Evolutionary conservation across 2,113 vertebrate species (phyloP).

Genomic region (Mus spicilegus): DNA sequence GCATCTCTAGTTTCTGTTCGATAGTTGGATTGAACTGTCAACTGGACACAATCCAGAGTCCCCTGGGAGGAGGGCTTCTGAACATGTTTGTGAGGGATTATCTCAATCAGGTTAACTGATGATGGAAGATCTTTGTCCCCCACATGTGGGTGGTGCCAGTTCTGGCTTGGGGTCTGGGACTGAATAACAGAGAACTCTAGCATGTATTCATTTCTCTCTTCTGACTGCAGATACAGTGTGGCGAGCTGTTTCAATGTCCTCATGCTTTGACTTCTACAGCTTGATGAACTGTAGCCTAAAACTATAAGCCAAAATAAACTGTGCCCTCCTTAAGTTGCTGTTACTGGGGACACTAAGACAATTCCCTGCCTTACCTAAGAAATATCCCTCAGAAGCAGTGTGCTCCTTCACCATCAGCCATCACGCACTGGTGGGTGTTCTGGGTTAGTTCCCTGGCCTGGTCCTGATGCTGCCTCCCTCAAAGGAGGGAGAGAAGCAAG

Average conservation of each 20-base stretch:
- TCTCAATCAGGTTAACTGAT: background rate
- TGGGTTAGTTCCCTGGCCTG: background rate
- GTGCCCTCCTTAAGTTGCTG: no score
- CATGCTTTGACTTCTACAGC: background rate
- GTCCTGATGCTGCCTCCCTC: background rate
- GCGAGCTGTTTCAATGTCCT: background rate
- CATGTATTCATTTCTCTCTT: background rate
- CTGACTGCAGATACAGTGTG: background rate
- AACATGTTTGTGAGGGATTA: background rate
- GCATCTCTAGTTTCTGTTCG: background rate
- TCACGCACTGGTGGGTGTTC: background rate
- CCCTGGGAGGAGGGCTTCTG: background rate
- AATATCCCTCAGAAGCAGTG: background rate
- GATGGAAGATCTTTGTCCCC: no score
- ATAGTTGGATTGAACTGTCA: background rate
- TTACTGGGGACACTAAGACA: background rate
- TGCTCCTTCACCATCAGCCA: background rate
- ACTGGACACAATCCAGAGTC: background rate
- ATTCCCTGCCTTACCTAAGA: no score
- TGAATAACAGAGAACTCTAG: background rate
- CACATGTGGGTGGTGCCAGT: no score
- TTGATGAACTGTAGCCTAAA: background rate
- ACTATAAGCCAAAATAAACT: background rate
- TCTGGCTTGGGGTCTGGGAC: background rate
- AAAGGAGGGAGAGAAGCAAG: no score